These are phyloP conservation scores for Chironomus tepperi DNA, from an alignment of 1,140 invertebrate species.

Conservation along the genomic window DNA sequence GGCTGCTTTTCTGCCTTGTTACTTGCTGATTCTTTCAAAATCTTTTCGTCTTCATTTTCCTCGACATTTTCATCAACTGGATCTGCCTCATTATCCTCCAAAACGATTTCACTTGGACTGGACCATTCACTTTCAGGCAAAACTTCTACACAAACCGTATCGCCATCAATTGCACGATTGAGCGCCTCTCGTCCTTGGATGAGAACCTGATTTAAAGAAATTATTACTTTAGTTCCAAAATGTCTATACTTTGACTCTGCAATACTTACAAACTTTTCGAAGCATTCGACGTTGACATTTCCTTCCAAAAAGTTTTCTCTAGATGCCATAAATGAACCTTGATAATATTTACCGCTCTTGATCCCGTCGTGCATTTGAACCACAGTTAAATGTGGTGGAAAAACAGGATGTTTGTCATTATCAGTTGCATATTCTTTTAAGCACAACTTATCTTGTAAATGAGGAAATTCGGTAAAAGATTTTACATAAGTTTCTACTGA, in stretches of 20 bases:
- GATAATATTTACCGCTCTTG: slow-evolving; percentile 63
- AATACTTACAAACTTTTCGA: slow-evolving; percentile 59
- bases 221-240: too few species aligned
- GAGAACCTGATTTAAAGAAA: slow-evolving; percentile 71
- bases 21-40: slow-evolving; percentile 33
- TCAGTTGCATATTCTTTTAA: slow-evolving; percentile 54
- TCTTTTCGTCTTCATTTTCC: slow-evolving; percentile 43
- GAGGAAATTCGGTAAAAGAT: slow-evolving; percentile 51
- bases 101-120: slow-evolving; percentile 70
- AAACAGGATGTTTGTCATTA: slow-evolving; percentile 57
- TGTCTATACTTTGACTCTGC: too few species aligned
- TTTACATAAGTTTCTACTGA: slow-evolving; percentile 63
- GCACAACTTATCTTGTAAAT: slow-evolving; percentile 72
- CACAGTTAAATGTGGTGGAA: slow-evolving; percentile 76
- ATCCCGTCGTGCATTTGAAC: slow-evolving; percentile 70
- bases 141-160: slow-evolving; percentile 86
- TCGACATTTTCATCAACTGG: slow-evolving; percentile 57
- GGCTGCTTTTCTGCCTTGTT: slow-evolving; percentile 48
- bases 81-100: slow-evolving; percentile 71
- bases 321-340: slow-evolving; percentile 77
- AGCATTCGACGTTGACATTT: slow-evolving; percentile 69
- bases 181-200: slow-evolving; percentile 80
- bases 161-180: slow-evolving; percentile 94
- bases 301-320: slow-evolving; percentile 93
- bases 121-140: slow-evolving; percentile 87